Conservation (phyloP, 2,797 vertebrate genomes). For the Sebastes wilsoni region DNA sequence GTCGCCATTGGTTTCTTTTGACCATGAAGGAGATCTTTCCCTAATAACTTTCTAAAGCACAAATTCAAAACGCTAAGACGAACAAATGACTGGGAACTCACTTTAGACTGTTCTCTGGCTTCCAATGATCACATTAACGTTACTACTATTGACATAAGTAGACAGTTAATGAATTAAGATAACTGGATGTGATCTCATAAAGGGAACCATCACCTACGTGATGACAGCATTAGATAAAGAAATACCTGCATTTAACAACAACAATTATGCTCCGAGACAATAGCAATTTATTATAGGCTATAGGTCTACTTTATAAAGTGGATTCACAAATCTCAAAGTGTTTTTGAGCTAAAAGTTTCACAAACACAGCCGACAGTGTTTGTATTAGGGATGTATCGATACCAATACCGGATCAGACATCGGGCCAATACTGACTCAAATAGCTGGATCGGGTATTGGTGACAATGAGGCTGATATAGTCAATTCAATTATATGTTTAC, state of each 20-base stretch:
- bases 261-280: background rate
- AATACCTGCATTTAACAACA: background rate
- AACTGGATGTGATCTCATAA: background rate
- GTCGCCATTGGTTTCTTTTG: background rate
- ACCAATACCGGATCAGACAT: no score
- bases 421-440: no score
- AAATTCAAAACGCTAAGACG: background rate
- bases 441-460: no score
- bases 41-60: background rate
- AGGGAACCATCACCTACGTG: background rate
- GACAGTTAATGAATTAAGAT: background rate
- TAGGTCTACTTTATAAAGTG: background rate
- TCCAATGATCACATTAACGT: background rate
- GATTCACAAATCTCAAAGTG: background rate
- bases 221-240: background rate
- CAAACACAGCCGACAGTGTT: slow-evolving; percentile 32
- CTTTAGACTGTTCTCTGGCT: background rate
- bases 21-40: background rate
- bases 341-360: slow-evolving; percentile 3
- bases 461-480: no score
- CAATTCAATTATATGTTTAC: no score
- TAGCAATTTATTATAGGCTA: background rate
- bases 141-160: background rate
- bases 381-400: background rate
- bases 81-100: background rate